Conservation (phyloP, 1,140 invertebrate species). For the Paracyclopina nana region DNA sequence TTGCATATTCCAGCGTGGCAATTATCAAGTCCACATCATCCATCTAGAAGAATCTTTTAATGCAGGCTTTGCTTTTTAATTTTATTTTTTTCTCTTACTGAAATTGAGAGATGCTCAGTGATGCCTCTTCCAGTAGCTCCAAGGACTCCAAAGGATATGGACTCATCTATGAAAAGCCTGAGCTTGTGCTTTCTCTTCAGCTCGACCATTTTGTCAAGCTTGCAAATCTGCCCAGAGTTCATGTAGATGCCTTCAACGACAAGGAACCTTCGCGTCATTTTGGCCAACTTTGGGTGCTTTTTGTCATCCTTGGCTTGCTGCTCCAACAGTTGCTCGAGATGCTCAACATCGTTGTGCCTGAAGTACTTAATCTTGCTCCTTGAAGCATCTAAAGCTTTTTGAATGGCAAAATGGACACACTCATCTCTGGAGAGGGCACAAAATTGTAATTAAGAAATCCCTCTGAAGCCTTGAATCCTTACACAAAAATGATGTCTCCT, state of each 20-base stretch:
- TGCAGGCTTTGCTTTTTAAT: too few species aligned
- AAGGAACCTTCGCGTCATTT: conserved; percentile 54
- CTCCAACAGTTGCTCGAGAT: conserved; percentile 54
- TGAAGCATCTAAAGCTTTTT: conserved; percentile 79
- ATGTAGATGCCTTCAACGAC: conserved; percentile 82
- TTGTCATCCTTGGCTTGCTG: conserved; percentile 44
- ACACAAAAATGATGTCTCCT: conserved; percentile 78
- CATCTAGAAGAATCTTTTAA: conserved; percentile 33
- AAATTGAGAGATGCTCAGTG: conserved; percentile 60
- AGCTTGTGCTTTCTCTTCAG: conserved; percentile 72
- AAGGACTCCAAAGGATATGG: conserved; percentile 70
- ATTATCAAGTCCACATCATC: conserved; percentile 79
- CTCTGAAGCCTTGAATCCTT: conserved; percentile 31
- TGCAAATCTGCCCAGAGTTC: conserved; percentile 74
- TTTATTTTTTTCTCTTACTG: conserved; percentile 33
- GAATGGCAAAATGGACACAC: conserved; percentile 76
- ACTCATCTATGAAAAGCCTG: conserved; percentile 83
- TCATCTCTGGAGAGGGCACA: conserved; percentile 45
- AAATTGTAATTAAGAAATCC: background rate
- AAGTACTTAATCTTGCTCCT: conserved; percentile 66
- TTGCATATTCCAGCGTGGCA: conserved; percentile 63
- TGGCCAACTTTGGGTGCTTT: conserved; percentile 51
- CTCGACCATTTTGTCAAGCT: conserved; percentile 54
- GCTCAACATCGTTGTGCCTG: conserved; percentile 72
- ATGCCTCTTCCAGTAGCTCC: conserved; percentile 63